Evolutionary conservation across 1,140 invertebrate genomes (phyloP).

Genomic region (Drosophila varians): DNA sequence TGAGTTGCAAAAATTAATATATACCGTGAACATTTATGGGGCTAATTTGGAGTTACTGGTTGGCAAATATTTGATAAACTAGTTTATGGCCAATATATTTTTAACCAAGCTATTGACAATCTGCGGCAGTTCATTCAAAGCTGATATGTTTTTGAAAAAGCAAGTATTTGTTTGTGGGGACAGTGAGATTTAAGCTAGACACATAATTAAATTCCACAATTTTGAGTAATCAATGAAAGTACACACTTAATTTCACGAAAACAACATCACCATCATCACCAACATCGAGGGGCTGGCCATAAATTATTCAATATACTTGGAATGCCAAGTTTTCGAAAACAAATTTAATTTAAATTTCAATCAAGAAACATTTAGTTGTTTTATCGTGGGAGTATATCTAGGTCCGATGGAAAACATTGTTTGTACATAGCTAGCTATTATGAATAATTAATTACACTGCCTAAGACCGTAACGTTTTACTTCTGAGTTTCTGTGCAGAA

Average conservation of each 20-base stretch:
- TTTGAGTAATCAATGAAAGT: background rate
- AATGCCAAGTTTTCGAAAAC: constrained; percentile 20
- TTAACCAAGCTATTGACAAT: background rate
- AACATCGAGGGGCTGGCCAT: constrained; percentile 5
- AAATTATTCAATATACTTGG: constrained; percentile 26
- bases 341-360: constrained; percentile 62
- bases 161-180: background rate
- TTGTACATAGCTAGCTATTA: constrained; percentile 53
- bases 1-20: background rate
- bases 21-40: background rate
- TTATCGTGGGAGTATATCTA: constrained; percentile 12
- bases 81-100: background rate
- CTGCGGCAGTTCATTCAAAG: no score
- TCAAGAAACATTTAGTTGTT: constrained; percentile 44
- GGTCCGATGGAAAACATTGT: background rate
- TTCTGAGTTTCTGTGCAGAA: constrained; percentile 38
- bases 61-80: background rate
- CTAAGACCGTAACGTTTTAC: constrained; percentile 56
- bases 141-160: background rate
- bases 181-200: background rate
- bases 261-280: background rate
- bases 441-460: constrained; percentile 75
- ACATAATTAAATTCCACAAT: background rate
- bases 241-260: background rate
- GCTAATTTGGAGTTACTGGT: background rate